Evolutionary conservation across 2,797 vertebrate species (phyloP).

Genomic region (Scarus forsteni): DNA sequence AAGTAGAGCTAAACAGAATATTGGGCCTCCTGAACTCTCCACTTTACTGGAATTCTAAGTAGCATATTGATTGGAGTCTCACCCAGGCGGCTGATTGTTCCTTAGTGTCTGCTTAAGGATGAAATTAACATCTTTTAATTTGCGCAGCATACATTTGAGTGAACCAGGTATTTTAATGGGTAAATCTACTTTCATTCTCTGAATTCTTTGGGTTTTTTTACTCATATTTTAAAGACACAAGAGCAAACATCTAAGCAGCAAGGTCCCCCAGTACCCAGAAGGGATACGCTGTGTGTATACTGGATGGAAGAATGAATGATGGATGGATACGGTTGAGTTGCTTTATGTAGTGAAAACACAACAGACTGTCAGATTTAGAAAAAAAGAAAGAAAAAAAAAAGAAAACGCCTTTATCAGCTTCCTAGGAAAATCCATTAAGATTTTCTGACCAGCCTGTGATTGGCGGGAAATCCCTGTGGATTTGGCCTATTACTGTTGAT

Average conservation of each 20-base stretch:
- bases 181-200: slow-evolving; percentile 15
- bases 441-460: slow-evolving; percentile 27
- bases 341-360: slow-evolving; percentile 14
- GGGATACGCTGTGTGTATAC: no score
- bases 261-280: no score
- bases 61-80: slow-evolving; percentile 68
- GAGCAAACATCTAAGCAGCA: no score
- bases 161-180: slow-evolving; percentile 35
- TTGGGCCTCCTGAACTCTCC: slow-evolving; percentile 33
- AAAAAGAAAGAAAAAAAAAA: slow-evolving; percentile 22
- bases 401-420: slow-evolving; percentile 48
- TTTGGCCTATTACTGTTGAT: slow-evolving; percentile 58
- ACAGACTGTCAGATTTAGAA: slow-evolving; percentile 33
- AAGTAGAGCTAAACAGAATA: slow-evolving; percentile 23
- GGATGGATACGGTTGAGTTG: slow-evolving; percentile 9
- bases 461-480: slow-evolving; percentile 60
- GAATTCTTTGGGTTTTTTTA: slow-evolving; percentile 1
- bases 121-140: slow-evolving; percentile 67
- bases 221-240: not conserved
- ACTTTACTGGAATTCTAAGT: slow-evolving; percentile 47
- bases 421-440: slow-evolving; percentile 59
- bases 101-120: slow-evolving; percentile 45
- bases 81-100: slow-evolving; percentile 58
- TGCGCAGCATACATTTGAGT: slow-evolving; percentile 23
- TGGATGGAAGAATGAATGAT: no score